Evolutionary conservation across 2,888 invertebrate species (phyloP).

Genomic region (Drosophila mettleri): DNA sequence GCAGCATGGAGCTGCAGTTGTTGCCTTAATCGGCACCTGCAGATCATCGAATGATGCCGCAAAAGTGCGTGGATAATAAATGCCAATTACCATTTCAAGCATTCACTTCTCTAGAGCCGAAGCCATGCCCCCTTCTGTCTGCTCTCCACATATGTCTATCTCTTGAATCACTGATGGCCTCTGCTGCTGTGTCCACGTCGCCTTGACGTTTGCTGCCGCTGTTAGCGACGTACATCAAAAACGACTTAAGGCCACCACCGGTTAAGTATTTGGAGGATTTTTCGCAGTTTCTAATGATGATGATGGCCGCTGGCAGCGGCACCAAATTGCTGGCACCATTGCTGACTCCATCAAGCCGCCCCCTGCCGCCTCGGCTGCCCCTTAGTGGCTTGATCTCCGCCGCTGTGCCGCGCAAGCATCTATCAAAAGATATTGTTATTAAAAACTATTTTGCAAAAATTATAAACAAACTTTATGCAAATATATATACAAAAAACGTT

Average conservation of each 20-base stretch:
- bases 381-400: constrained; percentile 1
- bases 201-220: constrained; percentile 46
- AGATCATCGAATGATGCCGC: constrained; percentile 64
- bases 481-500: constrained; percentile 1
- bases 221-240: constrained; percentile 64
- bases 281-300: constrained; percentile 78
- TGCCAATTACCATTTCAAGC: constrained; percentile 37
- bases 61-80: constrained; percentile 71
- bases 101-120: constrained; percentile 28
- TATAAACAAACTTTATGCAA: constrained; percentile 1
- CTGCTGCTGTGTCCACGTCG: constrained; percentile 23
- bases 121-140: constrained; percentile 1
- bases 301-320: constrained; percentile 61
- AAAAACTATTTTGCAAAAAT: constrained; percentile 10
- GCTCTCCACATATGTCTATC: constrained; percentile 10
- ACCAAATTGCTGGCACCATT: constrained; percentile 55
- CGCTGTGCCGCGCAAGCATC: neutral
- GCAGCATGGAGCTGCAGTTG: constrained; percentile 13
- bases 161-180: constrained; percentile 50
- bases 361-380: neutral
- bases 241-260: constrained; percentile 73
- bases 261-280: constrained; percentile 66
- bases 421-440: constrained; percentile 18
- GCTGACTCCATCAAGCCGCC: constrained; percentile 37
- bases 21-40: constrained; percentile 64